These are phyloP conservation scores for Limnodromus scolopaceus DNA, from an alignment of 2,797 vertebrate genomes.

Conservation along the genomic window DNA sequence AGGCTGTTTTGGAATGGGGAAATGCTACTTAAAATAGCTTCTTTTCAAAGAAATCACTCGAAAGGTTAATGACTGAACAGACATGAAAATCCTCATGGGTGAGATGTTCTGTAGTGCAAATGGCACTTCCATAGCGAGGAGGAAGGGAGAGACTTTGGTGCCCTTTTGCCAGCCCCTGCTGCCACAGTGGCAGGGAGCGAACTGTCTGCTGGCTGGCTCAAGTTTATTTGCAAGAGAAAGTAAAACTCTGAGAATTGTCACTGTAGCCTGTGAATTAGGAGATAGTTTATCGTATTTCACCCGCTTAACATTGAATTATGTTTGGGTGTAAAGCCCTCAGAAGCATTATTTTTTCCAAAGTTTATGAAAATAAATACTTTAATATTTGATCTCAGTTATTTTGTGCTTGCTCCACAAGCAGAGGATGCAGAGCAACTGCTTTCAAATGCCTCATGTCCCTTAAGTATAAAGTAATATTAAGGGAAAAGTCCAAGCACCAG, in stretches of 20 bases:
- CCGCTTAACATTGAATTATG: not conserved
- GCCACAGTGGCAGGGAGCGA: not conserved
- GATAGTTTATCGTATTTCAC: not conserved
- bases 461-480: not conserved
- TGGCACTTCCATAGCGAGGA: not conserved
- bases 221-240: not conserved
- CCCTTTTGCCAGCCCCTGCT: constrained; percentile 14
- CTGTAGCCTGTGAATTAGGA: not conserved
- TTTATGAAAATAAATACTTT: not conserved
- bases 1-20: constrained; percentile 16
- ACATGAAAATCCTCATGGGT: constrained; percentile 24
- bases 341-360: not conserved
- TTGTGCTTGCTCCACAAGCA: not conserved
- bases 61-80: constrained; percentile 53
- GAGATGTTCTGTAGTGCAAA: constrained; percentile 43
- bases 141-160: not conserved
- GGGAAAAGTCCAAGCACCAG: not conserved
- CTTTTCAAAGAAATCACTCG: not conserved
- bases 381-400: not conserved
- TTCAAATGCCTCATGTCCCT: not conserved
- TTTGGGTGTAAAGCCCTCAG: not conserved
- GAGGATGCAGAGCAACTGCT: not conserved
- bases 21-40: constrained; percentile 35
- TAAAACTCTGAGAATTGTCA: not conserved
- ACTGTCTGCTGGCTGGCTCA: not conserved